Evolutionary conservation across 2,113 vertebrate species (phyloP).

Genomic region (Azemiops feae): DNA sequence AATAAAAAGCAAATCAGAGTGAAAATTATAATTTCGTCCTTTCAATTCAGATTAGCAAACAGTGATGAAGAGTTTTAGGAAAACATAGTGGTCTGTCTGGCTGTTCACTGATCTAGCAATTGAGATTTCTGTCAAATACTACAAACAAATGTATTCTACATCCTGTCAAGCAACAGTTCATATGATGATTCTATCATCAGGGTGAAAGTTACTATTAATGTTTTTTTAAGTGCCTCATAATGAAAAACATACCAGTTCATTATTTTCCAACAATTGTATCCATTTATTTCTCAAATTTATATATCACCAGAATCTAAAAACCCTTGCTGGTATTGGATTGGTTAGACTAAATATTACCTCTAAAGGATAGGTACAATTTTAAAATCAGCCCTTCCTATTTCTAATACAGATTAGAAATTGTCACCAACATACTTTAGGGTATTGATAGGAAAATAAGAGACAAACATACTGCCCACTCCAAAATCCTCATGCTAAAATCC

Average conservation of each 20-base stretch:
- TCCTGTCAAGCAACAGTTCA: background rate
- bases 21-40: background rate
- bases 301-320: background rate
- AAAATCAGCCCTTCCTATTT: background rate
- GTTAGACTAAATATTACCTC: background rate
- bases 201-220: background rate
- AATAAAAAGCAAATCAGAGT: background rate
- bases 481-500: background rate
- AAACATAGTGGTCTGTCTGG: background rate
- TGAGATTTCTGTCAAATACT: background rate
- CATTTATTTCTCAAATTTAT: background rate
- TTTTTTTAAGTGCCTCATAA: background rate
- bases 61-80: background rate
- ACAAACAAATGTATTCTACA: background rate
- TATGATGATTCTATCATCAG: background rate
- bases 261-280: background rate
- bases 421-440: background rate
- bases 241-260: background rate
- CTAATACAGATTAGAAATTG: background rate
- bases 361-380: background rate
- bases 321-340: background rate
- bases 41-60: background rate
- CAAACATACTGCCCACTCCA: background rate
- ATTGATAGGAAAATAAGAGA: background rate
- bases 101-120: background rate